These are phyloP conservation scores for Drosophila pruinosa DNA, from an alignment of 1,140 invertebrate genomes.

Conservation along the genomic window DNA sequence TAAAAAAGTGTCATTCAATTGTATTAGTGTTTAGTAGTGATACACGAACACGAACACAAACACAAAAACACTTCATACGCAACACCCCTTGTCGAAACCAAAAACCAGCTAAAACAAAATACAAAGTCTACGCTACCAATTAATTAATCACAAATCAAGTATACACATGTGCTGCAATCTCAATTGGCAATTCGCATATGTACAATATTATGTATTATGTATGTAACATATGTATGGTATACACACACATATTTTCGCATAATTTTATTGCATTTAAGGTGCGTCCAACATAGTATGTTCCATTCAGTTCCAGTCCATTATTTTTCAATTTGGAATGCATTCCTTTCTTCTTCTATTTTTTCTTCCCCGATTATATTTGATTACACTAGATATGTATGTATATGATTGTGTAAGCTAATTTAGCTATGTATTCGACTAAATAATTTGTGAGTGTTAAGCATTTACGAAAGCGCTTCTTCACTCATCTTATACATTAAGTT, in stretches of 20 bases:
- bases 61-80: conserved; percentile 2
- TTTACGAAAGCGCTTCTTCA: conserved; percentile 5
- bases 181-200: no score
- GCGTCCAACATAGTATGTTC: neutral
- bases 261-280: conserved; percentile 9
- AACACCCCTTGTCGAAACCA: conserved; percentile 14
- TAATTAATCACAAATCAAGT: neutral
- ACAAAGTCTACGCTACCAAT: neutral
- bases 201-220: neutral
- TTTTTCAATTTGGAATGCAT: neutral
- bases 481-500: conserved; percentile 41
- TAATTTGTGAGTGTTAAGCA: conserved; percentile 28
- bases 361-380: neutral
- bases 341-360: neutral
- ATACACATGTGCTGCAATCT: neutral
- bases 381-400: conserved; percentile 5
- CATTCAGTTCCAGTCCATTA: conserved; percentile 3
- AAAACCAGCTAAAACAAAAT: conserved; percentile 20
- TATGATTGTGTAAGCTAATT: conserved; percentile 27
- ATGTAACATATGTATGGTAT: neutral
- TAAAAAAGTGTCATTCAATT: conserved; percentile 20
- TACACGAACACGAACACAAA: conserved; percentile 1
- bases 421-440: conserved; percentile 19
- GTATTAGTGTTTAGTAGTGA: conserved; percentile 30
- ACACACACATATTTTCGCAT: neutral